Evolutionary conservation across 1,140 invertebrate species (phyloP).

Genomic region (Eumaeus atala): DNA sequence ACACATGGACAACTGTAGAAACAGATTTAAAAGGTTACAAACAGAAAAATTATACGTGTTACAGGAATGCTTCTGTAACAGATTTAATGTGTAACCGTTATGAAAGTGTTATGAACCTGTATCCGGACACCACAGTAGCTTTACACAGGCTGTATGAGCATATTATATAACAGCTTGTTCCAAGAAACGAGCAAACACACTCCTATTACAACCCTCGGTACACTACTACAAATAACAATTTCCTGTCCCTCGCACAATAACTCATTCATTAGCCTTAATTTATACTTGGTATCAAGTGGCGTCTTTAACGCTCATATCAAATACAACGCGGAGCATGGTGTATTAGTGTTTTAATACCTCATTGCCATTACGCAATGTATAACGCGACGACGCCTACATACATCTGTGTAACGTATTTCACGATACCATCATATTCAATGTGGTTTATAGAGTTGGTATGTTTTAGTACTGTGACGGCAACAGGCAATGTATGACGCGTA

Average conservation of each 20-base stretch:
- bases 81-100: too few relatives aligned
- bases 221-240: slow-evolving; percentile 57
- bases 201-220: slow-evolving; percentile 18
- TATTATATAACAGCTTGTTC: too few relatives aligned
- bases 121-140: too few relatives aligned
- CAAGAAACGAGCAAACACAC: too few relatives aligned
- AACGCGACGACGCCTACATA: slow-evolving; percentile 27
- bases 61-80: too few relatives aligned
- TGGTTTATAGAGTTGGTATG: neutral
- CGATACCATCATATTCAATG: neutral
- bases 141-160: too few relatives aligned
- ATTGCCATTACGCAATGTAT: slow-evolving; percentile 33
- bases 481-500: slow-evolving; percentile 11
- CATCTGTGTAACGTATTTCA: slow-evolving; percentile 2
- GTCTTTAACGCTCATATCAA: slow-evolving; percentile 14
- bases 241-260: slow-evolving; percentile 67
- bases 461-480: neutral
- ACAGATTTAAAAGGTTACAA: too few relatives aligned
- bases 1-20: too few relatives aligned
- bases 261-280: slow-evolving; percentile 72
- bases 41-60: too few relatives aligned
- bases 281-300: slow-evolving; percentile 33
- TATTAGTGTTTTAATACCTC: neutral
- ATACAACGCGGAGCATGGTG: neutral
- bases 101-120: too few relatives aligned